Conservation (phyloP, 2,797 vertebrate species). For the Phoeniculus purpureus region DNA sequence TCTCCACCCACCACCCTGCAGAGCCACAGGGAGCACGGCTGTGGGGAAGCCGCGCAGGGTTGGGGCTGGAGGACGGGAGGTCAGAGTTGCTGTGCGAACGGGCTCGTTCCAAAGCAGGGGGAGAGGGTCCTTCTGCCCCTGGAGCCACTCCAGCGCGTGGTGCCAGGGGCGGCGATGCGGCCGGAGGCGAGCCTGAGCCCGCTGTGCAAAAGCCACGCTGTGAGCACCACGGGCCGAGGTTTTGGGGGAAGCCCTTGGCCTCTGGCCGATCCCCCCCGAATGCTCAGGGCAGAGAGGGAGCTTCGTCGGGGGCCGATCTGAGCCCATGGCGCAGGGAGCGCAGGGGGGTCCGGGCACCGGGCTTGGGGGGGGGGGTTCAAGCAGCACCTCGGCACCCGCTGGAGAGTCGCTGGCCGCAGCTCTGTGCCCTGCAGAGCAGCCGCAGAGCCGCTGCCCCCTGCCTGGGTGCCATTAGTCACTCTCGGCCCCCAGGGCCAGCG, state of each 20-base stretch:
- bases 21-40: not conserved
- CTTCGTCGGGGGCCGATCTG: not conserved
- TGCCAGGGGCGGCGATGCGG: accelerated
- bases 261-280: not conserved
- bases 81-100: not conserved
- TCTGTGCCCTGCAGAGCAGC: not conserved
- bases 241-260: accelerated
- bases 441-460: accelerated
- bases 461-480: not conserved
- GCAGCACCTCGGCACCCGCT: not conserved
- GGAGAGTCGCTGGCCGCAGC: accelerated
- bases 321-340: accelerated
- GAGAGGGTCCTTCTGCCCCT: not conserved
- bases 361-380: accelerated
- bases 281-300: not conserved
- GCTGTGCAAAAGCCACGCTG: not conserved
- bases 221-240: not conserved
- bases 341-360: accelerated
- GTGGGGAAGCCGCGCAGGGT: accelerated
- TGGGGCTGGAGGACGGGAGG: not conserved
- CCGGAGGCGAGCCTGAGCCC: not conserved
- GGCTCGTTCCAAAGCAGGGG: not conserved
- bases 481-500: not conserved
- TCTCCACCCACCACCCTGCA: not conserved
- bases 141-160: not conserved